Evolutionary conservation across 2,797 vertebrate genomes (phyloP).

Genomic region (Sylvia borin): DNA sequence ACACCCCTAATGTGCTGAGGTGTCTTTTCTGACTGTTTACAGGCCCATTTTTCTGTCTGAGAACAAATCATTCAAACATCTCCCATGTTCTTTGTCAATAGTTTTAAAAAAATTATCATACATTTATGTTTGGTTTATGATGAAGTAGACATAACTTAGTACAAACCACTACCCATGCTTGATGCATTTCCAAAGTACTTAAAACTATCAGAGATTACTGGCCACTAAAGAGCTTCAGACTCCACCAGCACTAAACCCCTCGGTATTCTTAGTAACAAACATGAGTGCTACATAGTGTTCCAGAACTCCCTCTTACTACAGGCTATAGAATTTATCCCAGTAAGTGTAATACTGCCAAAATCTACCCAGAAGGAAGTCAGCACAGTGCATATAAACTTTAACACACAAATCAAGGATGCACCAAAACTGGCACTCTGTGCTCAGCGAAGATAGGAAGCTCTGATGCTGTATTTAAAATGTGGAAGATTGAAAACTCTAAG

Average conservation of each 20-base stretch:
- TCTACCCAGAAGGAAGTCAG: neutral
- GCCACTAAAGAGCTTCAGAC: neutral
- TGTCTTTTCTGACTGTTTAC: neutral
- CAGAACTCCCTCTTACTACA: neutral
- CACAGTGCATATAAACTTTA: neutral
- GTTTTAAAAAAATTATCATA: neutral
- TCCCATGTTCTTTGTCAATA: neutral
- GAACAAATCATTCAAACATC: neutral
- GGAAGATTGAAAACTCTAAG: neutral
- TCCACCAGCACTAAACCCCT: neutral
- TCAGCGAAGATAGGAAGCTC: neutral
- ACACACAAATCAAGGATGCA: neutral
- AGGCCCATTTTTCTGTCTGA: neutral
- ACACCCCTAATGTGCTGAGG: neutral
- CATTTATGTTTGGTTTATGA: neutral
- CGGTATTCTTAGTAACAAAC: slow-evolving; percentile 17
- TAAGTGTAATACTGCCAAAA: neutral
- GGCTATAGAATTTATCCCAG: neutral
- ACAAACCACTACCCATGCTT: neutral
- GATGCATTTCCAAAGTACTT: slow-evolving; percentile 4
- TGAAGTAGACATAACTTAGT: neutral
- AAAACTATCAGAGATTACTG: slow-evolving; percentile 21
- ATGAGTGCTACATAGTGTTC: neutral
- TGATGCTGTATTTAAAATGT: neutral
- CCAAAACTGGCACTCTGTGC: neutral